Evolutionary conservation across 2,797 vertebrate species (phyloP).

Genomic region (Podarcis lilfordi): DNA sequence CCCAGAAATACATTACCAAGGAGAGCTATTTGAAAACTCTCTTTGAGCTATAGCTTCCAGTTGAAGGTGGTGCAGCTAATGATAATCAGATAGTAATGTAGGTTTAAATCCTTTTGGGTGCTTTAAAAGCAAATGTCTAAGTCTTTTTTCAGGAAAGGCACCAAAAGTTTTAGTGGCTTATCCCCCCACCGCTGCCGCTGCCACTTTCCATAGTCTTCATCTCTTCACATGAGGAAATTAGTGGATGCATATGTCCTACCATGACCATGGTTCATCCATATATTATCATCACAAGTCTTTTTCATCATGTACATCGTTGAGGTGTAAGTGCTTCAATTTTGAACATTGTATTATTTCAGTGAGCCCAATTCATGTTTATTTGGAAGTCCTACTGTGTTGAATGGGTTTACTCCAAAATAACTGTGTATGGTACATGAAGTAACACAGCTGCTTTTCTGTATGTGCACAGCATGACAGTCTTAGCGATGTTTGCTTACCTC

Average conservation of each 20-base stretch:
- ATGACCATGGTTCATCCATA: background rate
- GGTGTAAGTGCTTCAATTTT: too few relatives aligned
- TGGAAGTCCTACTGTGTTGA: too few relatives aligned
- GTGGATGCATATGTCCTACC: background rate
- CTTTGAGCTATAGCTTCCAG: background rate
- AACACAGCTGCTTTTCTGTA: too few relatives aligned
- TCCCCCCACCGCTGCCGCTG: too few relatives aligned
- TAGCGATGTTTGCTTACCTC: too few relatives aligned
- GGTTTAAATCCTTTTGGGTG: background rate
- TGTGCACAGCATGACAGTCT: too few relatives aligned
- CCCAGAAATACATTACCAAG: background rate
- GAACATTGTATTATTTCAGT: too few relatives aligned
- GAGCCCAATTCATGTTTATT: too few relatives aligned
- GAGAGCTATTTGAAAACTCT: slow-evolving; percentile 8
- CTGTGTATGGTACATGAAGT: too few relatives aligned
- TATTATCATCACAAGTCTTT: too few relatives aligned
- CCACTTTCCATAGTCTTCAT: background rate
- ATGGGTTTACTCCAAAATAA: too few relatives aligned
- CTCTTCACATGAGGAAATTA: slow-evolving; percentile 12
- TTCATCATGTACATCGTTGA: too few relatives aligned
- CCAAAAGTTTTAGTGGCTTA: background rate
- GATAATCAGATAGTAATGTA: background rate
- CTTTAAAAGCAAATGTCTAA: slow-evolving; percentile 18
- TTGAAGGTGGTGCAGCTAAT: slow-evolving; percentile 29
- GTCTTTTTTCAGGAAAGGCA: background rate